Percentiles rank a stretch among this genome's conserved stretches.
phyloP scores from a whole-genome alignment of 2,888 invertebrate species.

The Drosophila kokeensis region DNA sequence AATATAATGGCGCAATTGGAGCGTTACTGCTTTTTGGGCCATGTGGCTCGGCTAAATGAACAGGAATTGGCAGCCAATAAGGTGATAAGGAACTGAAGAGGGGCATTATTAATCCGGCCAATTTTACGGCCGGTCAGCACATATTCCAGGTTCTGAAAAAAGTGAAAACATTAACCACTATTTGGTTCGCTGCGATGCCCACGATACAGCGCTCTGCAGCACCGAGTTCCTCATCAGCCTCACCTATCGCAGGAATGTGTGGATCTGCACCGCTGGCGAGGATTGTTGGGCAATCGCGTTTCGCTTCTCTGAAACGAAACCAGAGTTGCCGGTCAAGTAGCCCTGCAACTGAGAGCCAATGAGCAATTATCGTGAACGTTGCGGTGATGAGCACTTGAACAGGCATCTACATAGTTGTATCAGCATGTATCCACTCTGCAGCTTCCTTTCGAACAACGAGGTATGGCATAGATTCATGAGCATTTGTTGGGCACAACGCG shows the following conservation, averaged over 20 bases:
- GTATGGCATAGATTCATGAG: constrained; percentile 87
- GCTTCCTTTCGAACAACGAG: constrained; percentile 86
- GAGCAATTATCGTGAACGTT: constrained; percentile 59
- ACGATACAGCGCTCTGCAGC: constrained; percentile 88
- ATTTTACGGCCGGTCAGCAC: constrained; percentile 88
- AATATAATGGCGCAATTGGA: constrained; percentile 86
- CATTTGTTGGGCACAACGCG: constrained; percentile 89
- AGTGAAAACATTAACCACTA: constrained; percentile 87
- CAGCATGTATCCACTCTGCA: constrained; percentile 86
- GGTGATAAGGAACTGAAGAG: constrained; percentile 87
- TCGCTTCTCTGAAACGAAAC: constrained; percentile 63
- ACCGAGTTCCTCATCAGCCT: constrained; percentile 88
- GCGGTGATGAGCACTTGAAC: constrained; percentile 85
- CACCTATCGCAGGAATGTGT: constrained; percentile 87
- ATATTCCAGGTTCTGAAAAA: constrained; percentile 87
- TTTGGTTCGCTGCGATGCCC: constrained; percentile 89
- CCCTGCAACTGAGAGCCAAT: constrained; percentile 72
- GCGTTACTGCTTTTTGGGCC: constrained; percentile 85
- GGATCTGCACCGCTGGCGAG: constrained; percentile 83
- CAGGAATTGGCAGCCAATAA: constrained; percentile 87
- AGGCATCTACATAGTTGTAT: constrained; percentile 86
- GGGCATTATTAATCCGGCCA: constrained; percentile 86
- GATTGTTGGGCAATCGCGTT: constrained; percentile 52
- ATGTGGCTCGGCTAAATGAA: constrained; percentile 85
- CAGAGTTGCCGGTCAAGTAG: constrained; percentile 17